Conservation (phyloP, 2,113 vertebrate species). For the Chinchilla lanigera region DNA sequence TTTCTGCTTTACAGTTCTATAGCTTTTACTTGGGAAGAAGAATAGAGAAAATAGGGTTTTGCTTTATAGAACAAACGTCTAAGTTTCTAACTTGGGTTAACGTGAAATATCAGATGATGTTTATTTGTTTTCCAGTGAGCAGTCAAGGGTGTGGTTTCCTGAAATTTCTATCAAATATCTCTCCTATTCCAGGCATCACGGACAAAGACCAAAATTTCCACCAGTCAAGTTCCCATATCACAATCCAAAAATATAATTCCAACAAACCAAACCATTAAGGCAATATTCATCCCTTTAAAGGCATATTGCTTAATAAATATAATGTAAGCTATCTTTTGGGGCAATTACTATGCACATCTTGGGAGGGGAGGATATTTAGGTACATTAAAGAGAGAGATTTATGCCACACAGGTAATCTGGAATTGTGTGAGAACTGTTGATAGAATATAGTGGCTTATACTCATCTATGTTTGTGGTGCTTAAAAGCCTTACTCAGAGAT, state of each 20-base stretch:
- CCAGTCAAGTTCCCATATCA: not conserved
- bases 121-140: not conserved
- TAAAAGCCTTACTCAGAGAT: conserved; percentile 47
- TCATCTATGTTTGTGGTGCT: conserved; percentile 33
- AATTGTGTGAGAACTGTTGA: conserved; percentile 44
- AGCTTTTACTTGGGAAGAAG: not conserved
- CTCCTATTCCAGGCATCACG: not conserved
- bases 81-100: not conserved
- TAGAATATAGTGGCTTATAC: conserved; percentile 30
- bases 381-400: conserved; percentile 35
- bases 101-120: not conserved
- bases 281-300: not conserved
- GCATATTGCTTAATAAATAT: not conserved
- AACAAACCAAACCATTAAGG: not conserved
- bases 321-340: not conserved
- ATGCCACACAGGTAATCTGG: conserved; percentile 8
- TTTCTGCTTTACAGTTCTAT: not conserved
- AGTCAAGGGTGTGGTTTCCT: not conserved
- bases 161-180: not conserved
- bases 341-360: not conserved
- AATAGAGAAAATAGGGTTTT: not conserved
- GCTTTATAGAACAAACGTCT: not conserved
- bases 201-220: not conserved
- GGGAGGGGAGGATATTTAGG: not conserved
- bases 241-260: not conserved